Evolutionary conservation across 1,140 invertebrate genomes (phyloP).

Genomic region (Pseudomyrmex pallidus): DNA sequence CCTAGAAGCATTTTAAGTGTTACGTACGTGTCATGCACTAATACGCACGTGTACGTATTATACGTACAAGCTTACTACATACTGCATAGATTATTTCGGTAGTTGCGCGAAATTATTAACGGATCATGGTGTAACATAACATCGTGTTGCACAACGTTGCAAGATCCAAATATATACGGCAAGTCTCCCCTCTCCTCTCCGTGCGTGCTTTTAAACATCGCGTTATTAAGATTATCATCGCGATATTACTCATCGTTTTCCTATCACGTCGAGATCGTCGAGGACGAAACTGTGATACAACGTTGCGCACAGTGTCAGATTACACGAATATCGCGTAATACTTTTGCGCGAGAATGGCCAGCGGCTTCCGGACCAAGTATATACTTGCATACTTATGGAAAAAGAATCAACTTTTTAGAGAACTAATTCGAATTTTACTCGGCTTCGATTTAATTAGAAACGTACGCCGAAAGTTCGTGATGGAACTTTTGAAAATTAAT

Average conservation of each 20-base stretch:
- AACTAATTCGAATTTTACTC: constrained; percentile 55
- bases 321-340: constrained; percentile 27
- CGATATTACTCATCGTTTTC: constrained; percentile 13
- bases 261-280: neutral
- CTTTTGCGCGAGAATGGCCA: neutral
- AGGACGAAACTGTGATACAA: neutral
- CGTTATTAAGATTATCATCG: neutral
- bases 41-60: neutral
- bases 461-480: constrained; percentile 51
- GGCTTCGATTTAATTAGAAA: constrained; percentile 53
- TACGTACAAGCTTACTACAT: neutral
- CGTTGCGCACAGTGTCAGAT: neutral
- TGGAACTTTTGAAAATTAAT: constrained; percentile 60
- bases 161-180: neutral
- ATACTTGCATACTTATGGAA: neutral
- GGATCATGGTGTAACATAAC: neutral
- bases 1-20: neutral
- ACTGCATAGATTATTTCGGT: neutral
- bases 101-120: constrained; percentile 22
- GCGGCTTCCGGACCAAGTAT: constrained; percentile 3
- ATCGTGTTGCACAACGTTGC: neutral
- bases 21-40: neutral
- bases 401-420: constrained; percentile 37
- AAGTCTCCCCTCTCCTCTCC: neutral
- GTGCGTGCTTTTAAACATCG: constrained; percentile 9